Evolutionary conservation across 2,113 vertebrate genomes (phyloP), one percentile per base, ranked within the genome.

Genomic region (Myrmophylax atrothorax): DNA sequence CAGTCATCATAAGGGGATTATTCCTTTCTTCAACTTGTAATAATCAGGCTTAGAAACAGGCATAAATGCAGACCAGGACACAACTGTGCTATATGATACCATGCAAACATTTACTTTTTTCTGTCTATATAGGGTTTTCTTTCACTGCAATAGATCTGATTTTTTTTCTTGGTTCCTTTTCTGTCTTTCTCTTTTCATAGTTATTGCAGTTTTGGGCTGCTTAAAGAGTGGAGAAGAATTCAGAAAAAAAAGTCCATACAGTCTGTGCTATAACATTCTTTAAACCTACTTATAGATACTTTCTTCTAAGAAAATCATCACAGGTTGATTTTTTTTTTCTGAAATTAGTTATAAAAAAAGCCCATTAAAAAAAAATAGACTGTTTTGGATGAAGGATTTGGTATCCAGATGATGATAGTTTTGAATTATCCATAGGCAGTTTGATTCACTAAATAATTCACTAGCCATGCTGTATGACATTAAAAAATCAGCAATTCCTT

Each of bases 381-480:
- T 37, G n/a, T 16, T 63, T 86, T 50, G 28, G n/a, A 62, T 40
- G 38, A 53, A 46, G 19, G 28, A 69, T 73, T 72, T 28, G 3
- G 18, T 92, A 85, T 91, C 66, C 40, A 82, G 60, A 74, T 91
- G 38, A 75, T 84, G 89, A 22, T 87, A 49, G n/a, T 79, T 96
- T 76, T 94, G 73, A 95, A 94, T 96, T 93, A 96, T 93, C 90
- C 88, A 80, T 56, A 70, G 86, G 44, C 50, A 88, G 91, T 93
- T 95, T 95, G 88, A 87, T 87, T 63, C 75, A 85, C 23, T 93
- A 73, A 94, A 92, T 96, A 84, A 79, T 94, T 97, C 70, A 96
- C 69, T 84, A 95, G 31, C 31, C 56, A 17, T 44, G 60, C 40
- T 56, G 60, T 85, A 73, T 4, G 6, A 18, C 68, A 87, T 84